Percentiles rank a stretch among this genome's conserved stretches.
Conservation (phyloP, 2,113 vertebrate genomes). For the Heterocephalus glaber region DNA sequence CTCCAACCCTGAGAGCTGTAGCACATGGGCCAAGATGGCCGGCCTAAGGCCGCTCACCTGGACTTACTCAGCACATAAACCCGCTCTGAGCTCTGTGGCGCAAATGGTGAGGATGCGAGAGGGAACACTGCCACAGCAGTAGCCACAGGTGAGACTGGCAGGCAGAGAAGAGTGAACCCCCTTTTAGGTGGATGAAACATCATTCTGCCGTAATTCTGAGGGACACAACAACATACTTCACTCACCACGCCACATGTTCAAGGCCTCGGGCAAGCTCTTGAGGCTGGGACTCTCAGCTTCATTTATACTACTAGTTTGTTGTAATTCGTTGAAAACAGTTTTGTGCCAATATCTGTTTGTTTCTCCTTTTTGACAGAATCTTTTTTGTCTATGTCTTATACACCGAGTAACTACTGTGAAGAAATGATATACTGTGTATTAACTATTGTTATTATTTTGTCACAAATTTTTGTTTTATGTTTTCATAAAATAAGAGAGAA, state of each 20-base stretch:
- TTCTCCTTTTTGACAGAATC: background rate
- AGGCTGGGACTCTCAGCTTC: background rate
- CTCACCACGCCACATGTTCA: accelerated
- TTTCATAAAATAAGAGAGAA: background rate
- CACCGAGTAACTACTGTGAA: background rate
- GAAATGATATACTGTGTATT: background rate
- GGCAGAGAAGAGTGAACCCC: background rate
- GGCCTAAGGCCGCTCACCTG: background rate
- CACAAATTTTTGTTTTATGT: background rate
- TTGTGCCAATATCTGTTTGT: background rate
- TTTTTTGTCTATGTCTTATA: background rate
- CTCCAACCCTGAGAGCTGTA: background rate
- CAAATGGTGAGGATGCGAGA: background rate
- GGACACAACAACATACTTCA: background rate
- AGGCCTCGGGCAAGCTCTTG: background rate
- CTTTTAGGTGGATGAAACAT: background rate
- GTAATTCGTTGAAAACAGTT: background rate
- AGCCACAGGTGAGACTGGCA: background rate
- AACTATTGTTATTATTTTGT: background rate
- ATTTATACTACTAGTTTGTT: background rate
- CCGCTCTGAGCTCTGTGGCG: background rate
- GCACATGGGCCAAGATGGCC: background rate
- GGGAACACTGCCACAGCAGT: background rate
- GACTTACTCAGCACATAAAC: background rate
- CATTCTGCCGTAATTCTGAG: background rate